A percentile compares a stretch with the other conserved stretches of the same genome.
Evolutionary conservation across 2,113 vertebrate species (phyloP).

Genomic region (Benitochromis conjunctus): DNA sequence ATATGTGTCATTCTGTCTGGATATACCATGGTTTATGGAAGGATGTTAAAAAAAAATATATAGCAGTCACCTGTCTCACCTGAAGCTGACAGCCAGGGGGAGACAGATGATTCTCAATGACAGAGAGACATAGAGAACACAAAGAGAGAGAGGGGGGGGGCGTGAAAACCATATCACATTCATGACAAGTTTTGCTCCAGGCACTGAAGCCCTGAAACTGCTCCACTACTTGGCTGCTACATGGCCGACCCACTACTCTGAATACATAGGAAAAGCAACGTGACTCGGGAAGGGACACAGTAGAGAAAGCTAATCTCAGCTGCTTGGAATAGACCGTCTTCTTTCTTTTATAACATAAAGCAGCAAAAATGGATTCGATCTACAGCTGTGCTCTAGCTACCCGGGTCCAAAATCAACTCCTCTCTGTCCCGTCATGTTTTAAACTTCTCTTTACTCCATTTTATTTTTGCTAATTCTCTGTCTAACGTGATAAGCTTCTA

Average conservation of each 20-base stretch:
- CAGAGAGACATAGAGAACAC: conserved; percentile 4
- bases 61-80: conserved; percentile 33
- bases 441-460: not conserved
- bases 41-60: not conserved
- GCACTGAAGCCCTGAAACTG: conserved; percentile 1
- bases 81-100: conserved; percentile 45
- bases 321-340: not conserved
- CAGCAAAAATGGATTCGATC: not conserved
- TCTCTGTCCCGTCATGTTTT: not conserved
- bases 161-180: not conserved
- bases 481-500: not conserved
- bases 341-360: not conserved
- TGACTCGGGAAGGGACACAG: not conserved
- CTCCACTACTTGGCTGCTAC: not conserved
- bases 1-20: conserved; percentile 35
- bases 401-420: not conserved
- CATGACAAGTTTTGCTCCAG: not conserved
- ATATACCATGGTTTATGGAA: not conserved
- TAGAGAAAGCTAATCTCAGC: not conserved
- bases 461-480: not conserved
- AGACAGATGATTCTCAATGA: conserved; percentile 38
- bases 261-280: not conserved
- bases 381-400: not conserved
- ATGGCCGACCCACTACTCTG: not conserved
- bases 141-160: not conserved